phyloP scores from a whole-genome alignment of 2,797 vertebrate species.

The Melanotaenia nigrans region DNA sequence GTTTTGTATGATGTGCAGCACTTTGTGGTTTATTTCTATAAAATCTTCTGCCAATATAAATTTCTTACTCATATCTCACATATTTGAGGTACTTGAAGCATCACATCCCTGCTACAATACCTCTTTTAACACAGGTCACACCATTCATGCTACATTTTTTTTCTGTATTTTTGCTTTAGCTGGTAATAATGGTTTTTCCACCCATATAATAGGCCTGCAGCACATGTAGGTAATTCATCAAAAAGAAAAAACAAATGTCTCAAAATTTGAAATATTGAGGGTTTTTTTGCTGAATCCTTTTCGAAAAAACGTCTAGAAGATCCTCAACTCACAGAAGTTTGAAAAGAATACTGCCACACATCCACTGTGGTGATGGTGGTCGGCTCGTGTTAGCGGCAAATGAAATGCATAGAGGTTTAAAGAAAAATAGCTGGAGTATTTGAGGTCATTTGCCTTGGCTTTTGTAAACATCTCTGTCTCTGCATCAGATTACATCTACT shows the following conservation, averaged over 20 bases:
- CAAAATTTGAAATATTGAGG: not conserved
- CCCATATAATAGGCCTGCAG: not conserved
- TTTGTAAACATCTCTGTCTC: conserved; percentile 31
- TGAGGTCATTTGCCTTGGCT: conserved; percentile 24
- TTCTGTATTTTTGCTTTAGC: not conserved
- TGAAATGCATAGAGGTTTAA: conserved; percentile 21
- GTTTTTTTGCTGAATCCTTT: not conserved
- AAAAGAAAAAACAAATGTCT: not conserved
- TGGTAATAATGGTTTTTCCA: not conserved
- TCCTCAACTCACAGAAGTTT: conserved; percentile 2
- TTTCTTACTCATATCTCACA: not conserved
- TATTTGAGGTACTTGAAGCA: not conserved
- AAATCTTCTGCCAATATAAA: not conserved
- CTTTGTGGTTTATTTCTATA: no score
- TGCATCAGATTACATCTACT: conserved; percentile 46
- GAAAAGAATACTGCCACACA: conserved; percentile 15
- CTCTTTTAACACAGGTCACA: no score
- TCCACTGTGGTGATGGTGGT: not conserved
- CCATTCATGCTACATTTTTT: not conserved
- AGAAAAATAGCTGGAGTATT: conserved; percentile 4
- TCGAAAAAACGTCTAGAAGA: not conserved
- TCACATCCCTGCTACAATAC: not conserved
- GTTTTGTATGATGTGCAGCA: no score
- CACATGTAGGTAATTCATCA: not conserved
- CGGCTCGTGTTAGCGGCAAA: conserved; percentile 12